phyloP scores from a whole-genome alignment of 53 echinoderm and acorn worm species.

The Holothuria scabra region DNA sequence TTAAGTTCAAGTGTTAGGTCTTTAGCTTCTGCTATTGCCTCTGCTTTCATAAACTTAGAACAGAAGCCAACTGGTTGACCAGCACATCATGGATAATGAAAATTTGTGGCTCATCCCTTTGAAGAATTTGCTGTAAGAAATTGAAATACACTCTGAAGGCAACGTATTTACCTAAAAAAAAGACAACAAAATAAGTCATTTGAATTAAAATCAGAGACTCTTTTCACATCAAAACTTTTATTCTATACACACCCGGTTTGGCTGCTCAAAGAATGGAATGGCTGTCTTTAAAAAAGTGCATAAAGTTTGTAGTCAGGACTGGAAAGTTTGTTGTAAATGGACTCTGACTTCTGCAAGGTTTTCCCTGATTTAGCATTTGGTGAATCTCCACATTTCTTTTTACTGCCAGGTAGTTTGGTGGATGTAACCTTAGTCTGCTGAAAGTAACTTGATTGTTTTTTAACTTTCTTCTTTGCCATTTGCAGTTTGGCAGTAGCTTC shows the following conservation, averaged over 20 bases:
- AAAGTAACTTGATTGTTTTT: background rate
- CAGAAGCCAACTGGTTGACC: conserved; percentile 43
- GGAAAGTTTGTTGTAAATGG: conserved; percentile 3
- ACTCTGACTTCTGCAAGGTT: background rate
- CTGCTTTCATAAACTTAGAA: conserved; percentile 51
- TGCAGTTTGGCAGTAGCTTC: conserved; percentile 27
- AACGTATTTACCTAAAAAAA: no score
- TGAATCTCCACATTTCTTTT: background rate
- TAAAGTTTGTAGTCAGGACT: background rate
- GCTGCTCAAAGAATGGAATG: conserved; percentile 28
- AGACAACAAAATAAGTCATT: no score
- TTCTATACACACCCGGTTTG: background rate
- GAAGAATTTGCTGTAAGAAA: conserved; percentile 6
- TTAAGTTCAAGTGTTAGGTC: conserved; percentile 49
- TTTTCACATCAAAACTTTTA: no score
- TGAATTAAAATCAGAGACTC: no score
- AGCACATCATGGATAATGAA: conserved; percentile 41
- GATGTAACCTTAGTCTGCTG: background rate
- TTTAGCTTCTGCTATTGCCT: conserved; percentile 29
- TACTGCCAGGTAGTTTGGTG: background rate
- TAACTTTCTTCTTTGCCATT: background rate
- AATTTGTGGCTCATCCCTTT: conserved; percentile 52
- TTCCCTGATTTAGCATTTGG: no score
- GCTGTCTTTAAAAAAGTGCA: background rate
- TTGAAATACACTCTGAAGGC: no score